Evolutionary conservation across 2,113 vertebrate genomes (phyloP), one percentile per base, ranked within the genome.

Genomic region (Ovibos moschatus): DNA sequence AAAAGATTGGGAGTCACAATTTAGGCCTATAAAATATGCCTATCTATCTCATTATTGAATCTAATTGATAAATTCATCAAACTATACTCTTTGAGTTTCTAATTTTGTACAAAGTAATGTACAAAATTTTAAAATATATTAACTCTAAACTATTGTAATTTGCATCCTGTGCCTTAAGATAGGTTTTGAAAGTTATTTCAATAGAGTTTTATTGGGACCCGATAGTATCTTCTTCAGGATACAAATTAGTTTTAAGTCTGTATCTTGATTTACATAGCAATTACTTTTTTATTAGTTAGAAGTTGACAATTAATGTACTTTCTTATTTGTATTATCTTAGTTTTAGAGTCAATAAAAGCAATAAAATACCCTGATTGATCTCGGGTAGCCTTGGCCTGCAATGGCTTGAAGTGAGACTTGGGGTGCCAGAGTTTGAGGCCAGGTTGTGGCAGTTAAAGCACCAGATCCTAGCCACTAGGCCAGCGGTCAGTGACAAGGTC

Each of bases 201-300:
- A 93, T 67, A 57, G 25, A 96, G 3, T 43, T 98, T 97, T 97
- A 82, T 88, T 97, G 71, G 45, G 55, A 90, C 97, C 96, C 50
- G 47, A 96, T 97, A 97, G 87, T 91, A 91, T 64, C 76, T 97
- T 94, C 87, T 97, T 98, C 60, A 97, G 83, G 33, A 95, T 87
- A 94, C 91, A 98, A 98, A 97, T 98, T 97, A 98, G 62, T 97
- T 98, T 94, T 98, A 53, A 96, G 88, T 43, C 78, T 92, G 47
- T 78, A 16, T 97, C 51, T 95, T 67, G 53, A 95, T 17, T 98
- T 92, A 96, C 4, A 87, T 4, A 55, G 85, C 85, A 98, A 98
- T 98, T 98, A 97, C 84, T 97, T 98, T 98, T 98, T 97, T 92
- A 98, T 98, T 92, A 97, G 91, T 95, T 97, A 94, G 89, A 92